phyloP scores from a whole-genome alignment of 2,113 vertebrate species.

The Tretioscincus oriximinensis region DNA sequence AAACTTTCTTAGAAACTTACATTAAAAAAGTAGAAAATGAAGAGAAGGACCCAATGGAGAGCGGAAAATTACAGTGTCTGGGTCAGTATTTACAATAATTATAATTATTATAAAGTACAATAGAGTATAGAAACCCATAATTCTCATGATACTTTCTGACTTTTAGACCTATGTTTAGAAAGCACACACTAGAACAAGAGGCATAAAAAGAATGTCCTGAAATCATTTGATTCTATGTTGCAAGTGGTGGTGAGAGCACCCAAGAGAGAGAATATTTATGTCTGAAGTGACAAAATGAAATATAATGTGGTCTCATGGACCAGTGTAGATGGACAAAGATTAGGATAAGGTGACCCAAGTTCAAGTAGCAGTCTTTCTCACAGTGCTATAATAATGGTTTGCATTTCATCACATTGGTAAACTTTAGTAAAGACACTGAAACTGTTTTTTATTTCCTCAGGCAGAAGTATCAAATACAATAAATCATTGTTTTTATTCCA shows the following conservation, averaged over 20 bases:
- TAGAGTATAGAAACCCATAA: conserved; percentile 70
- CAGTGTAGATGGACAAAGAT: neutral
- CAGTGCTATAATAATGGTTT: neutral
- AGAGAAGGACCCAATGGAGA: conserved; percentile 68
- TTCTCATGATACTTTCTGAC: conserved; percentile 68
- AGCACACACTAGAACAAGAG: conserved; percentile 59
- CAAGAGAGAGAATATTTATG: conserved; percentile 6
- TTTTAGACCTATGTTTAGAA: conserved; percentile 74
- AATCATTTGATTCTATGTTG: conserved; percentile 60
- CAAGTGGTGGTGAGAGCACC: conserved; percentile 48
- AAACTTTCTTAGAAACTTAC: conserved; percentile 72
- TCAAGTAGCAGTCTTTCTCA: conserved; percentile 12
- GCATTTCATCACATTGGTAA: neutral
- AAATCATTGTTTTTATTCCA: neutral
- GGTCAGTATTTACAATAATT: conserved; percentile 73
- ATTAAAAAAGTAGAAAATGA: conserved; percentile 70
- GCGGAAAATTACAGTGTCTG: conserved; percentile 74
- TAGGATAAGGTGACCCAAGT: neutral
- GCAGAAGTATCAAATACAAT: neutral
- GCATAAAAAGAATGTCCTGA: conserved; percentile 67
- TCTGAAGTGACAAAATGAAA: conserved; percentile 7
- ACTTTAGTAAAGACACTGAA: neutral
- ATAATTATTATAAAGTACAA: conserved; percentile 75
- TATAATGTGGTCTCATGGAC: neutral
- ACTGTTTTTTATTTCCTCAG: neutral